phyloP scores from a whole-genome alignment of 2,797 vertebrate species.

The Crocidura indochinensis region DNA sequence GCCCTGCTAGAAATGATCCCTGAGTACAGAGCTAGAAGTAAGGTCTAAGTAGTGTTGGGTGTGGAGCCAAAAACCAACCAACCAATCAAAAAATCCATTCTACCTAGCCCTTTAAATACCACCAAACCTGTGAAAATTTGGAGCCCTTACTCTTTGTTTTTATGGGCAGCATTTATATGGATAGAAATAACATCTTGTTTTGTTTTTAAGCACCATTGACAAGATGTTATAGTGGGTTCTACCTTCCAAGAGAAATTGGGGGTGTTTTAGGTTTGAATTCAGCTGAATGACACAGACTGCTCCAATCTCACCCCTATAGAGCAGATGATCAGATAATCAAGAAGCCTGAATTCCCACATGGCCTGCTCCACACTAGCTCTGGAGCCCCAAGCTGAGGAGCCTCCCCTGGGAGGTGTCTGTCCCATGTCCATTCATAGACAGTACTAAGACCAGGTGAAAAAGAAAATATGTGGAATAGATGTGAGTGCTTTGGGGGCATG shows the following conservation, averaged over 20 bases:
- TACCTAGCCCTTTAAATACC: not conserved
- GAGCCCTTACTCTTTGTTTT: not conserved
- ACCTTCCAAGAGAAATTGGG: not conserved
- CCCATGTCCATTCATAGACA: too few species aligned
- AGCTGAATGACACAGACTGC: not conserved
- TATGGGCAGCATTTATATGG: not conserved
- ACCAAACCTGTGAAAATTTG: not conserved
- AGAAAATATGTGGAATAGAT: too few species aligned
- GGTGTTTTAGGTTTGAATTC: not conserved
- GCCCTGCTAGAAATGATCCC: too few species aligned
- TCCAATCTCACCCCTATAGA: not conserved
- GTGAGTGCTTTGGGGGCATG: too few species aligned
- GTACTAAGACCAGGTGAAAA: too few species aligned
- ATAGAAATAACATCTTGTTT: slow-evolving; percentile 14
- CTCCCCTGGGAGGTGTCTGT: too few species aligned
- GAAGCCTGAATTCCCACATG: not conserved
- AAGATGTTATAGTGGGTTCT: not conserved
- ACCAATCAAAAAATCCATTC: too few species aligned
- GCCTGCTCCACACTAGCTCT: too few species aligned
- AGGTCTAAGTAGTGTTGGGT: too few species aligned
- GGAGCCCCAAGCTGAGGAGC: too few species aligned
- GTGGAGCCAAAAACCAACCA: too few species aligned
- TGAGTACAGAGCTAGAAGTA: too few species aligned
- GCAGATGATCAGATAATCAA: not conserved
- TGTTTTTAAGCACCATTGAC: not conserved